phyloP scores from a whole-genome alignment of 2,888 invertebrate genomes.

The Noctua comes region DNA sequence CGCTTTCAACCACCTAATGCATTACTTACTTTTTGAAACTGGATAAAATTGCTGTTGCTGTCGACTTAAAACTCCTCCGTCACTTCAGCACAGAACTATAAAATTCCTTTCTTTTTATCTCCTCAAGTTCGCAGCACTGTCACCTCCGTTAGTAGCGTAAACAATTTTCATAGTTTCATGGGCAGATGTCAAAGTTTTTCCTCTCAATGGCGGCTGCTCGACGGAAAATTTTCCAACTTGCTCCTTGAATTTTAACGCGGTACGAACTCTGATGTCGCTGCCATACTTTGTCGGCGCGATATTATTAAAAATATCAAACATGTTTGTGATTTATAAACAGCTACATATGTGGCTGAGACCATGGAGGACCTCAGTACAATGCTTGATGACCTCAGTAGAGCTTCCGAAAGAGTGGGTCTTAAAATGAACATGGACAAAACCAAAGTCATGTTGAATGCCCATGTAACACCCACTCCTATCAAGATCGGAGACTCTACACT shows the following conservation, averaged over 20 bases:
- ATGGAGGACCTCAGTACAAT: too few relatives aligned
- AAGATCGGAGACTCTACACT: too few relatives aligned
- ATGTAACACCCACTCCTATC: too few relatives aligned
- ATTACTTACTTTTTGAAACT: slow-evolving; percentile 1
- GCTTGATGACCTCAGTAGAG: too few relatives aligned
- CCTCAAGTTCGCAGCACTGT: slow-evolving; percentile 34
- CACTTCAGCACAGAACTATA: slow-evolving; percentile 9
- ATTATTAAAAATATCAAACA: slow-evolving; percentile 53
- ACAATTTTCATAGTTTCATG: slow-evolving; percentile 73
- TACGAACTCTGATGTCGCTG: slow-evolving; percentile 50
- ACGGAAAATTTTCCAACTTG: slow-evolving; percentile 64
- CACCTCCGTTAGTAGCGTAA: slow-evolving; percentile 62
- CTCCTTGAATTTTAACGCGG: slow-evolving; percentile 68
- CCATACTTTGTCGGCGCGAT: slow-evolving; percentile 36
- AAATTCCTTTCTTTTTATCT: slow-evolving; percentile 42
- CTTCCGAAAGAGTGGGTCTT: too few relatives aligned
- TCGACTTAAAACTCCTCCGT: slow-evolving; percentile 2
- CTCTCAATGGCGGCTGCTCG: slow-evolving; percentile 53
- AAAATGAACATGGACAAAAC: too few relatives aligned
- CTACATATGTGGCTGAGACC: neutral
- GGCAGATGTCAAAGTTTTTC: slow-evolving; percentile 70
- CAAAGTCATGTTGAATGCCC: too few relatives aligned
- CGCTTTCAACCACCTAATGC: neutral
- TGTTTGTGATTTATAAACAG: slow-evolving; percentile 21
- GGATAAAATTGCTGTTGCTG: slow-evolving; percentile 1